These are phyloP conservation scores for Megamerina dolium DNA, from an alignment of 2,888 invertebrate species.

Conservation along the genomic window DNA sequence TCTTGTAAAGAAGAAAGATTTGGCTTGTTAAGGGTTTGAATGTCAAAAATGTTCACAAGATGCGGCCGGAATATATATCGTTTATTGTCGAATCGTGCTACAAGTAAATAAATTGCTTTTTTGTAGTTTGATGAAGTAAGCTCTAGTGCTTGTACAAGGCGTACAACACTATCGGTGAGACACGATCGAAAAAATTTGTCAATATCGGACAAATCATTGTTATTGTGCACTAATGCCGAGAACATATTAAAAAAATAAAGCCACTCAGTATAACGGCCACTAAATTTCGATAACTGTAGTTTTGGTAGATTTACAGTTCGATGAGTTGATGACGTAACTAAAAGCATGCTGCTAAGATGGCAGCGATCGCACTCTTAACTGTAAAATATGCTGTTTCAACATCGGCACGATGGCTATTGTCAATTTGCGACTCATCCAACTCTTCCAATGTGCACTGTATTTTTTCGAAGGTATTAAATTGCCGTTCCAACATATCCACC, in stretches of 20 bases:
- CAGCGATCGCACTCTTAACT: conserved; percentile 1
- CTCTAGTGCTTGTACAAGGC: too few relatives aligned
- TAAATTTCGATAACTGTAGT: not conserved
- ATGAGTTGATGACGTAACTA: too few relatives aligned
- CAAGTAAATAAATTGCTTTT: conserved; percentile 2
- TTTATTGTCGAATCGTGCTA: conserved; percentile 2
- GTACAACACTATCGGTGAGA: too few relatives aligned
- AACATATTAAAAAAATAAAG: conserved; percentile 3
- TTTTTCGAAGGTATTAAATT: not conserved
- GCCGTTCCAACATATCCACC: not conserved
- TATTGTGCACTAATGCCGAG: not conserved
- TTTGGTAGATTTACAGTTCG: not conserved
- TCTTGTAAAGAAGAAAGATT: conserved; percentile 7
- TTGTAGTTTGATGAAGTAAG: conserved; percentile 8
- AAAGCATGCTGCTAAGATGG: too few relatives aligned
- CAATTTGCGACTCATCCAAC: not conserved
- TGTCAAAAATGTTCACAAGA: conserved; percentile 11
- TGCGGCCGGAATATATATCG: too few relatives aligned
- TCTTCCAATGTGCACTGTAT: not conserved
- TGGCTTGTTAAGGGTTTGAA: conserved; percentile 10
- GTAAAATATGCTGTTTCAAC: not conserved
- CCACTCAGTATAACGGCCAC: not conserved
- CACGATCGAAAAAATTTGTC: too few relatives aligned
- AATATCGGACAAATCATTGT: too few relatives aligned
- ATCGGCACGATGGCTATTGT: not conserved